Conservation (phyloP, 2,888 invertebrate genomes). For the Ophraella communa region DNA sequence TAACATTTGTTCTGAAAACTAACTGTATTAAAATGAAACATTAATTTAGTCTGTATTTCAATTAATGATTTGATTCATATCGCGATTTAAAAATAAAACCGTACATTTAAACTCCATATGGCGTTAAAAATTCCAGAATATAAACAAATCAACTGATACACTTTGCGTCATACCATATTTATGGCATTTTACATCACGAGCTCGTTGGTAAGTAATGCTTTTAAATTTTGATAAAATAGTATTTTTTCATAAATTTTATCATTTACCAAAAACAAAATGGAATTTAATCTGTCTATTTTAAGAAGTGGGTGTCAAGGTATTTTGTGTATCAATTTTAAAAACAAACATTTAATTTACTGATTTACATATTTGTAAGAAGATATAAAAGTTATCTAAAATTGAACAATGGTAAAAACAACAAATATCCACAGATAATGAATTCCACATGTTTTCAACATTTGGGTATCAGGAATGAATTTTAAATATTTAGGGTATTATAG, state of each 20-base stretch:
- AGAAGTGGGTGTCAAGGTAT: background rate
- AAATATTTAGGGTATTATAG: too few relatives aligned
- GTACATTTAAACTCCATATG: background rate
- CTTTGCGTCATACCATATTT: background rate
- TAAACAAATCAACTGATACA: background rate
- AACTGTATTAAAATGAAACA: too few relatives aligned
- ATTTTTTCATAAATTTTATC: background rate
- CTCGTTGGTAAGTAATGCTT: background rate
- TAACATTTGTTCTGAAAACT: too few relatives aligned
- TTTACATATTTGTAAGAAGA: background rate
- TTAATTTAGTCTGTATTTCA: background rate
- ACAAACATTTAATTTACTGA: background rate
- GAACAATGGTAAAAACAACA: too few relatives aligned
- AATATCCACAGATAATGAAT: too few relatives aligned
- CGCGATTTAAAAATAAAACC: too few relatives aligned
- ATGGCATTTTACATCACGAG: background rate
- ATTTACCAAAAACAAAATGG: background rate
- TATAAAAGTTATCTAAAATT: too few relatives aligned
- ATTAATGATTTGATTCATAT: background rate
- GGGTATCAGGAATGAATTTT: too few relatives aligned
- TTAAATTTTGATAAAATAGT: background rate
- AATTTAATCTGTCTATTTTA: background rate
- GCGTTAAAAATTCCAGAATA: slow-evolving; percentile 2
- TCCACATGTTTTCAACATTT: too few relatives aligned
- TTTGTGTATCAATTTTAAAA: background rate